These are phyloP conservation scores for Cyclina sinensis DNA, from an alignment of 1,140 invertebrate genomes.

Conservation along the genomic window DNA sequence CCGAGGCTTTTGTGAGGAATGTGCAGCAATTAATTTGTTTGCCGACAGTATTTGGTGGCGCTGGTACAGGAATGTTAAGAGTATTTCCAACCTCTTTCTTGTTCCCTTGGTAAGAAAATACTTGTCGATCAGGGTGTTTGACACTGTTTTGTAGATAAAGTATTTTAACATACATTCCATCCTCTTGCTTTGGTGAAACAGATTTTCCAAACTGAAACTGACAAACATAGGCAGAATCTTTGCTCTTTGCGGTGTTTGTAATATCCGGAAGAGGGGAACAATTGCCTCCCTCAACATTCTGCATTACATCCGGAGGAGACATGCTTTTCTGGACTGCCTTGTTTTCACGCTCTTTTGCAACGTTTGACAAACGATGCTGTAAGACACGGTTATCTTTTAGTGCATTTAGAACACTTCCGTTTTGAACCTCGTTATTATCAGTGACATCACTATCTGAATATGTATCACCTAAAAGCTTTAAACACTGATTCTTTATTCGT, in stretches of 20 bases:
- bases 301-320: constrained; percentile 37
- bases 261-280: background rate
- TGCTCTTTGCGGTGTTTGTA: background rate
- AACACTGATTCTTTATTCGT: background rate
- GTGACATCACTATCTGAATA: background rate
- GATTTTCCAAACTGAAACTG: constrained; percentile 34
- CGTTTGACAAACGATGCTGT: background rate
- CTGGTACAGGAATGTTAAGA: background rate
- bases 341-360: background rate
- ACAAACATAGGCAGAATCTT: background rate
- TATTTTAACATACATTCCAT: constrained; percentile 14
- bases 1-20: background rate
- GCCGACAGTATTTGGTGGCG: background rate
- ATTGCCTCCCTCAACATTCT: background rate
- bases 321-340: background rate
- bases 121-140: background rate
- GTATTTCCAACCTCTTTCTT: background rate
- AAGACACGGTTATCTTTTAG: background rate
- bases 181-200: background rate
- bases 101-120: background rate
- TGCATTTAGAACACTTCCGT: background rate
- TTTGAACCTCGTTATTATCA: background rate
- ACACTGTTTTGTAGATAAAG: background rate
- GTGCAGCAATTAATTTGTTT: background rate
- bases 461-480: background rate